Conservation (phyloP, 2,888 invertebrate species). For the Conus canariensis region DNA sequence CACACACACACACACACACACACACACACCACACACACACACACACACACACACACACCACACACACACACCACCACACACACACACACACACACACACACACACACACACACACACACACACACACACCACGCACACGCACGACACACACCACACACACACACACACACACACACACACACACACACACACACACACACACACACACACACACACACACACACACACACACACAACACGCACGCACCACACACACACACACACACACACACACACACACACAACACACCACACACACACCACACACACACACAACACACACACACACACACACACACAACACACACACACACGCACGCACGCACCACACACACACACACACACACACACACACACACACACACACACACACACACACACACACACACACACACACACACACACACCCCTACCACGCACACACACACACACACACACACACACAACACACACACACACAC, state of each 20-base stretch:
- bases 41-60: constrained; percentile 9
- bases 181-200: too few species aligned
- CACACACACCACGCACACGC: too few species aligned
- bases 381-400: neutral
- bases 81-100: neutral
- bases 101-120: too few species aligned
- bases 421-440: constrained; percentile 3
- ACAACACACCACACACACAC: neutral
- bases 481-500: too few species aligned
- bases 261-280: constrained; percentile 8
- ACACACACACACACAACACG: neutral
- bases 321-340: constrained; percentile 15
- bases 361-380: neutral
- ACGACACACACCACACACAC: too few species aligned
- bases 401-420: neutral
- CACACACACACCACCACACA: neutral
- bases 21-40: constrained; percentile 13
- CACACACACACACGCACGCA: too few species aligned
- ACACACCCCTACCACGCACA: too few species aligned
- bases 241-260: neutral
- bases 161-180: too few species aligned
- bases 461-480: too few species aligned
- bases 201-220: neutral
- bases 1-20: constrained; percentile 8
- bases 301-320: neutral